Base-by-base conservation (phyloP, 1,140 invertebrate genomes). In the Papilio xuthus region DNA sequence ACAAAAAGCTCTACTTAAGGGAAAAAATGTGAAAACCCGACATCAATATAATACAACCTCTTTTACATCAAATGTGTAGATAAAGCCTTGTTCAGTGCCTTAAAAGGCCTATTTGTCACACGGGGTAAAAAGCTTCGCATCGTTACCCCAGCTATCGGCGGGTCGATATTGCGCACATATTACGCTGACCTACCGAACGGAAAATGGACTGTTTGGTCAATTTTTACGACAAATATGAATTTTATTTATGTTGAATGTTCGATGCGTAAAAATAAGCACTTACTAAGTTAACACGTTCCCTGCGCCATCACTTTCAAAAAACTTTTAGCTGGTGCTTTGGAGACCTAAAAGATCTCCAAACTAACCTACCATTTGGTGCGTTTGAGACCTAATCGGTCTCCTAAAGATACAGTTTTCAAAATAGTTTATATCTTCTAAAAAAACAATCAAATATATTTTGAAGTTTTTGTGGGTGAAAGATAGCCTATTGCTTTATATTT, bases 31-130 rank as follows among this genome's bases (percentile, higher is more conserved):
- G 76, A 72, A 80, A 81, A 79, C 76, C 78, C 78, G 47, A 77
- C 78, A 75, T 79, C 41, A 70, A 79, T 75, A 77, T 81, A 81
- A 79, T 79, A 78, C 76, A 75, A 77, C 78, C 67, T 73, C 78
- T 53, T 77, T 81, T 79, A 79, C 79, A 78, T 78, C 79, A 78
- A 77, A 81, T 77, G 78, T 56, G 69, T 78, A 77, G 26, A 74
- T 72, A 72, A n/a, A 47, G 70, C 37, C 37, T 47, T 44, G 41
- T 72, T 72, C 70, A 72, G 70, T 71, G 67, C 73, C 77, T 70
- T 84, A 81, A 82, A 82, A 84, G 83, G 76, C 41, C 80, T 80
- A 84, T 84, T 82, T 84, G 77, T 84, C 81, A 80, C 79, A 82
- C 79, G 28, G 73, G 56, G 75, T 80, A 83, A 84, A 84, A 84